phyloP scores from a whole-genome alignment of 1,140 invertebrate species.

The Pomacea maculata region DNA sequence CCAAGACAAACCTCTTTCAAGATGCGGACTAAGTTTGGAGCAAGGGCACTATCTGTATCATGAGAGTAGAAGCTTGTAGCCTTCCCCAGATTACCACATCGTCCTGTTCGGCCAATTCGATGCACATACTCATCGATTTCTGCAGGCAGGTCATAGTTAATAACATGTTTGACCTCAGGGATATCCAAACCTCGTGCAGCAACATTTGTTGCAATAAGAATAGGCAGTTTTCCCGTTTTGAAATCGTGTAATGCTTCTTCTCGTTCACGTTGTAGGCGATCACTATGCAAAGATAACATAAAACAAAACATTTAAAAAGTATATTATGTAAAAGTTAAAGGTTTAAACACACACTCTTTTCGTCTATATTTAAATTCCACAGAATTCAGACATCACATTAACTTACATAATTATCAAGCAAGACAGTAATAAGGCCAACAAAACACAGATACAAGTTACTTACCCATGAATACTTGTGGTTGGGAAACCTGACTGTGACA shows the following conservation, averaged over 20 bases:
- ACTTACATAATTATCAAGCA: background rate
- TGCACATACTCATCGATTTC: conserved; percentile 94
- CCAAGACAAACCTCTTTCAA: conserved; percentile 68
- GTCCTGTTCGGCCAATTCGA: conserved; percentile 92
- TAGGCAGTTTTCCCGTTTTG: conserved; percentile 67
- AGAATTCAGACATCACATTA: conserved; percentile 1
- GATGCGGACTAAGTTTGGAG: conserved; percentile 76
- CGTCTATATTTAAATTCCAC: background rate
- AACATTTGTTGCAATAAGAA: conserved; percentile 93
- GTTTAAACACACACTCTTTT: background rate
- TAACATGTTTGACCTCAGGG: conserved; percentile 83
- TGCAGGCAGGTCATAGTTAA: conserved; percentile 89
- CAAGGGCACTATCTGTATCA: conserved; percentile 72
- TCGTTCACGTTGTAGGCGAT: conserved; percentile 86
- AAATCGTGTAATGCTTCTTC: conserved; percentile 89
- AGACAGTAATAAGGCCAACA: background rate
- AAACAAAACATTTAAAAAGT: no score
- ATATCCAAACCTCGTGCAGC: conserved; percentile 88
- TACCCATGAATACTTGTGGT: conserved; percentile 92
- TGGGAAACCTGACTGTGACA: conserved; percentile 72
- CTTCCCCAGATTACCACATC: conserved; percentile 89
- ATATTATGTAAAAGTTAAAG: background rate
- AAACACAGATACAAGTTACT: conserved; percentile 22
- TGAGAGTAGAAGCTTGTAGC: conserved; percentile 86
- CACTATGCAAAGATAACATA: conserved; percentile 62